Conservation (phyloP, 2,888 invertebrate genomes). For the Elmis aenea region DNA sequence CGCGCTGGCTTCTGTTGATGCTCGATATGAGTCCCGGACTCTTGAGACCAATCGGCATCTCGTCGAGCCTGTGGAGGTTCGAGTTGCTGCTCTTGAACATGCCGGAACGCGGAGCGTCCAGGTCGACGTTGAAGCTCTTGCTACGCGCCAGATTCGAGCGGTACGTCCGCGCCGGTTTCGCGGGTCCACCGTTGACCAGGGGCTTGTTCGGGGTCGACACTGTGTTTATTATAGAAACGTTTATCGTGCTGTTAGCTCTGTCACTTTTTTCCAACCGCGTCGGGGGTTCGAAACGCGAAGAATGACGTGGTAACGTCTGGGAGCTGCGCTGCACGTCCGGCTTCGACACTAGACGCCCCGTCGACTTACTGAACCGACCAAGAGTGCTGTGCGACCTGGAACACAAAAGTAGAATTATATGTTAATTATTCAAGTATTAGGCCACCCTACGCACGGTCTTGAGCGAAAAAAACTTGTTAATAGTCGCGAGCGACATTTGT, state of each 20-base stretch:
- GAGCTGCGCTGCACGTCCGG: slow-evolving; percentile 51
- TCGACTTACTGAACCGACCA: slow-evolving; percentile 79
- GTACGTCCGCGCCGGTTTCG: slow-evolving; percentile 75
- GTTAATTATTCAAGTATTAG: neutral
- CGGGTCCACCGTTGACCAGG: slow-evolving; percentile 53
- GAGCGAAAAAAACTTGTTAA: too few species aligned
- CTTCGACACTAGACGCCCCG: slow-evolving; percentile 62
- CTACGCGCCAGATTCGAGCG: slow-evolving; percentile 69
- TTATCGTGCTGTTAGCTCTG: slow-evolving; percentile 59
- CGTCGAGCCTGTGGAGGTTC: slow-evolving; percentile 65
- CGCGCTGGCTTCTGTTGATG: slow-evolving; percentile 77
- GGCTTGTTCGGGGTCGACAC: slow-evolving; percentile 39
- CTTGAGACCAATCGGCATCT: slow-evolving; percentile 62
- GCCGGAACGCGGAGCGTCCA: slow-evolving; percentile 26
- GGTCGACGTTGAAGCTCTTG: slow-evolving; percentile 73
- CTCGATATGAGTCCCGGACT: slow-evolving; percentile 84
- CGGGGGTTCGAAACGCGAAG: slow-evolving; percentile 36
- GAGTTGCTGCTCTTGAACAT: slow-evolving; percentile 78
- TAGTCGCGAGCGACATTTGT: too few species aligned
- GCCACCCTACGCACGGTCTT: too few species aligned
- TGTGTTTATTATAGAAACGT: slow-evolving; percentile 59
- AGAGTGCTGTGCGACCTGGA: slow-evolving; percentile 69
- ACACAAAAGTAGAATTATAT: slow-evolving; percentile 26
- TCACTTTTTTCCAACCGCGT: slow-evolving; percentile 51
- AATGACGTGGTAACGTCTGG: slow-evolving; percentile 71